Percentiles rank a stretch among this genome's conserved stretches.
These are phyloP conservation scores for Coleophora deauratella DNA, from an alignment of 2,888 invertebrate species.

Conservation along the genomic window DNA sequence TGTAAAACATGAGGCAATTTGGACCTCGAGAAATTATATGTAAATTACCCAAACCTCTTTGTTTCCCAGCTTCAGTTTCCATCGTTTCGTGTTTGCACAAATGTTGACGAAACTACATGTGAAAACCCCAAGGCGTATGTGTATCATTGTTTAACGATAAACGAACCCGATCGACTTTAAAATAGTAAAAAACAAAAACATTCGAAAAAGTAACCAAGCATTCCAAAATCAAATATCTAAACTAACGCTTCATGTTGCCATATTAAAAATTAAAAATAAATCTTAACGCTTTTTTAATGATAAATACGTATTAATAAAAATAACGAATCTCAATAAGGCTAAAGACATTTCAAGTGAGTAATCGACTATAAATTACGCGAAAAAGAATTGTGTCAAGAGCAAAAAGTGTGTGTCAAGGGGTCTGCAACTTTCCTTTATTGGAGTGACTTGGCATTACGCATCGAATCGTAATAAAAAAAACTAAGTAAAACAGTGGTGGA, in stretches of 20 bases:
- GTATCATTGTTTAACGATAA: constrained; percentile 30
- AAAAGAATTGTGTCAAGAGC: constrained; percentile 66
- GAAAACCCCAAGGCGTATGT: constrained; percentile 42
- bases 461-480: constrained; percentile 13
- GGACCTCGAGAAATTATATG: constrained; percentile 37
- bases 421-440: constrained; percentile 67
- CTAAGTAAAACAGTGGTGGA: constrained; percentile 41
- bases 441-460: constrained; percentile 47
- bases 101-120: constrained; percentile 48
- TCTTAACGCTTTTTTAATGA: constrained; percentile 25
- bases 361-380: constrained; percentile 26
- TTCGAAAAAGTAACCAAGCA: constrained; percentile 42
- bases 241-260: constrained; percentile 63
- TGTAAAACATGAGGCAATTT: constrained; percentile 30
- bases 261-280: constrained; percentile 58
- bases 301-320: constrained; percentile 16
- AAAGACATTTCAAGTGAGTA: constrained; percentile 35
- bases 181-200: constrained; percentile 17
- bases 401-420: constrained; percentile 68
- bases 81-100: constrained; percentile 53
- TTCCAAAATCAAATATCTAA: constrained; percentile 51
- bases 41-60: constrained; percentile 45
- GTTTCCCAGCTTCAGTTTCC: constrained; percentile 41
- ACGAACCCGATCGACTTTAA: constrained; percentile 37
- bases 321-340: constrained; percentile 20